Base-by-base conservation (phyloP, 2,797 vertebrate species). In the Podargus strigoides region DNA sequence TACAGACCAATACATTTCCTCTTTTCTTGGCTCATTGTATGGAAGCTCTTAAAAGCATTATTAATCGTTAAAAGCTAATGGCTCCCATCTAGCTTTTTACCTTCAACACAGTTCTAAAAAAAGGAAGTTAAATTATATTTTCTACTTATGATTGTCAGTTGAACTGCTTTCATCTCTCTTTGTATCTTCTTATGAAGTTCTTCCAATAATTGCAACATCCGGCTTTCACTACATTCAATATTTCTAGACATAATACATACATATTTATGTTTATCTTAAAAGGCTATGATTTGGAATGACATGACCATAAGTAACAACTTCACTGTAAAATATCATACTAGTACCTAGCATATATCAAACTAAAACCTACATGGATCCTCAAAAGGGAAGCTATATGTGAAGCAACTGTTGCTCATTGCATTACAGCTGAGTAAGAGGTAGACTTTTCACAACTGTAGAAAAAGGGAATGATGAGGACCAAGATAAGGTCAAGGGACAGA, bases 61-160 rank as follows among this genome's bases (percentile, higher is more conserved):
- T 78, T 94, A 94, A 96, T 92, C 46, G 8, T 92, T 94, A 91
- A 80, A 95, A 94, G 64, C 69, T 91, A 95, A 95, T 95, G 81
- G 72, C 12, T 93, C 64, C 72, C 28, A 52, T 90, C 86, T 72
- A 93, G 81, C 60, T 93, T 93, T 94, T 91, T 85, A 77, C 68
- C 55, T 91, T 73, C 81, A 92, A 85, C 46, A 72, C 37, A 93
- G 78, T 36, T 78, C 73, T 91, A 44, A 85, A 83, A 83, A 87
- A 82, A 47, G 32, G 81, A 92, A 87, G 64, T 81, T 66, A 85
- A 86, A 84, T 83, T 93, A 55, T 41, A 59, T 75, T 92, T 94
- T 93, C 79, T 84, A n/a, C 50, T 83, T 85, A 56, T 49, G 66
- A 87, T 59, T 92, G 68, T 68, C 87, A 92, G 68, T 50, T 92